Percentiles rank a stretch among this genome's conserved stretches.
These are phyloP conservation scores for Champsocephalus esox DNA, from an alignment of 2,797 vertebrate genomes.

Conservation along the genomic window DNA sequence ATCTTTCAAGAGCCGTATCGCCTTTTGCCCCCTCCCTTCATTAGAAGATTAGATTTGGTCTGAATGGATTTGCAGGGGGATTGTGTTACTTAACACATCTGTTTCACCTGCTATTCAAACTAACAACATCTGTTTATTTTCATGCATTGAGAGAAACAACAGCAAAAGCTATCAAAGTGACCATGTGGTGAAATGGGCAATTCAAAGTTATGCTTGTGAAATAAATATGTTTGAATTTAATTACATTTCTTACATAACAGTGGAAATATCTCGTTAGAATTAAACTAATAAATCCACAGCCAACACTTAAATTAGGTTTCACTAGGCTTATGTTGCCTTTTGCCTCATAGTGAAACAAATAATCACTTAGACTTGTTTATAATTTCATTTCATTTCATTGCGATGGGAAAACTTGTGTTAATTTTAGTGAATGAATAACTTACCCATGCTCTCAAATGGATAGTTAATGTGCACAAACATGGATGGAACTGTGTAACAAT, in stretches of 20 bases:
- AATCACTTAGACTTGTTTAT: neutral
- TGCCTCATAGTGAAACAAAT: neutral
- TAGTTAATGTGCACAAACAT: neutral
- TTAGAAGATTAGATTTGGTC: neutral
- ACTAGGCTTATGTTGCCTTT: neutral
- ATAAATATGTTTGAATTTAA: neutral
- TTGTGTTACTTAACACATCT: neutral
- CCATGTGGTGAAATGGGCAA: neutral
- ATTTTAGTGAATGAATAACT: neutral
- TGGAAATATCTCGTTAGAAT: neutral
- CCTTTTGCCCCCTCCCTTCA: neutral
- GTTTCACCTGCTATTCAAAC: neutral
- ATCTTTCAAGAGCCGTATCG: slow-evolving; percentile 2
- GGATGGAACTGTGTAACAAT: too few relatives aligned
- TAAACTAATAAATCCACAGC: neutral
- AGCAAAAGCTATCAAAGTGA: neutral
- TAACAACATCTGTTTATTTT: neutral
- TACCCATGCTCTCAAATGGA: neutral
- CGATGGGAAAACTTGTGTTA: neutral
- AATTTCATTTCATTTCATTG: neutral
- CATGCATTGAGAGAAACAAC: neutral
- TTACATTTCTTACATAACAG: neutral
- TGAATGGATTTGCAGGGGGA: slow-evolving; percentile 11
- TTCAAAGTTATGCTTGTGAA: neutral
- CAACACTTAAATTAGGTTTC: neutral